Evolutionary conservation across 2,888 invertebrate species (phyloP).

Genomic region (Abrostola tripartita): DNA sequence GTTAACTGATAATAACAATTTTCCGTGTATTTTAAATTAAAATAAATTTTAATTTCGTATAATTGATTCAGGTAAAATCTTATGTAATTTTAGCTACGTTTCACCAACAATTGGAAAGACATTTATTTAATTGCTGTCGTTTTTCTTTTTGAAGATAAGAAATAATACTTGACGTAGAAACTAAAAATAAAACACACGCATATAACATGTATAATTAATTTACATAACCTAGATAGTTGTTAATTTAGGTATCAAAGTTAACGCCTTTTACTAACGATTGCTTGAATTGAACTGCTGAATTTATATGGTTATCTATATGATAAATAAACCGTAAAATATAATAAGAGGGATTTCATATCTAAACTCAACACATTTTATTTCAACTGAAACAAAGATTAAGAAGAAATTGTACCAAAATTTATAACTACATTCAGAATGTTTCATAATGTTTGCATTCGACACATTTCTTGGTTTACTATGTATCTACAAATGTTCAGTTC

Average conservation of each 20-base stretch:
- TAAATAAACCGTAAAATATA: too few species aligned
- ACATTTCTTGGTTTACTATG: slow-evolving; percentile 3
- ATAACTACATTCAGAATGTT: background rate
- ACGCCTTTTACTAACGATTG: too few species aligned
- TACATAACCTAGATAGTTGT: too few species aligned
- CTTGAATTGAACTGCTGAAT: too few species aligned
- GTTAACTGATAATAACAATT: slow-evolving; percentile 22
- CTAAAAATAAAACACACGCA: too few species aligned
- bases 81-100: background rate
- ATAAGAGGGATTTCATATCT: background rate
- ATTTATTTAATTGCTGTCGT: background rate
- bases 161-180: too few species aligned
- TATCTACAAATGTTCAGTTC: background rate
- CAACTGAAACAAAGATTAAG: slow-evolving; percentile 4
- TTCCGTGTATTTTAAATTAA: background rate
- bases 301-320: too few species aligned
- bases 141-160: too few species aligned
- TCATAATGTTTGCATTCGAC: slow-evolving; percentile 5
- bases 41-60: slow-evolving; percentile 3
- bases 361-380: slow-evolving; percentile 5
- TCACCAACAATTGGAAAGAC: background rate
- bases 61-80: background rate
- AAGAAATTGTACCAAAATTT: slow-evolving; percentile 4
- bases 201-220: too few species aligned
- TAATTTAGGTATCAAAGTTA: too few species aligned